Evolutionary conservation across 2,797 vertebrate species (phyloP), one percentile per base, ranked within the genome.

Genomic region (Coregonus sp.): DNA sequence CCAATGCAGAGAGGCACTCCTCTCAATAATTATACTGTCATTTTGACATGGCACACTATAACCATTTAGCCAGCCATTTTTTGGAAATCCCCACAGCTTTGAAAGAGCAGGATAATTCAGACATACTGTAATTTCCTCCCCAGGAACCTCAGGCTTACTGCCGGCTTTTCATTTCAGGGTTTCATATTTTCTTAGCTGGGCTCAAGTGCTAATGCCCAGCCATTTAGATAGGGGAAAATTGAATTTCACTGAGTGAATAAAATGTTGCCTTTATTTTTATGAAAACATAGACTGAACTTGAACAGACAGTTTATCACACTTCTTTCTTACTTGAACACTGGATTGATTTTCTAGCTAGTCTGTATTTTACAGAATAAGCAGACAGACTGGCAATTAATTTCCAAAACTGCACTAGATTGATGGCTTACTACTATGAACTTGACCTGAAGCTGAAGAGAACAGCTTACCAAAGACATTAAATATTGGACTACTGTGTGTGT

Each of bases 11-110:
- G 40, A 81, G 31, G 5, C 4, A 81, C 72, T 47, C 40, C 40
- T 47, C 40, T 47, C 9, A 47, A 47, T 88, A 87, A 91, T 91
- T 88, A 89, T 86, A 87, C 75, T 89, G 89, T 88, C 88, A 88
- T 84, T 90, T 84, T 87, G 80, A 92, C 83, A 79, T 76, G 75
- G 59, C 77, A 84, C 81, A 78, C 71, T 61, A 81, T 81, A 90
- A 89, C 88, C 79, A 86, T 85, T 88, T 87, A 88, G 86, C 77
- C 82, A 87, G 76, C 61, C 71, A 68, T 86, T 90, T 91, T 86
- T 87, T 85, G 86, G 78, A 86, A 91, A 84, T 77, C 80, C 73
- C 78, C 80, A 78, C 4, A 52, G 70, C 40, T 50, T 71, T 37
- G 63, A 77, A 65, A 83, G 82, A 86, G 63, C 33, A 12, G 40